Percentiles rank a stretch among this genome's conserved stretches.
Conservation (phyloP, 1,140 invertebrate species). For the Diorhabda carinulata region DNA sequence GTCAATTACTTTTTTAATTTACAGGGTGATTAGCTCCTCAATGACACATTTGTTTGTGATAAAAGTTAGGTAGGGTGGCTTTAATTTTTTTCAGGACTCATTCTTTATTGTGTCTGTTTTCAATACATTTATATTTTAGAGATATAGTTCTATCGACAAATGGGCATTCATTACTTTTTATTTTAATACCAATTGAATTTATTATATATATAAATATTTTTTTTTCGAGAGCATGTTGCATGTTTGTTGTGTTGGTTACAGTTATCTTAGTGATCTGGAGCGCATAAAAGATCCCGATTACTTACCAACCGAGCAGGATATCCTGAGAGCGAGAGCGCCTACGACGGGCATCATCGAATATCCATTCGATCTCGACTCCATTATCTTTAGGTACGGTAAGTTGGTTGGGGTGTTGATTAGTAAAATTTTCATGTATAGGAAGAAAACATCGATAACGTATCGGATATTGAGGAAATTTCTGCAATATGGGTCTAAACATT, state of each 20-base stretch:
- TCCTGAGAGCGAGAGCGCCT: slow-evolving; percentile 91
- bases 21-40: too few relatives aligned
- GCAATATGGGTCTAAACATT: too few relatives aligned
- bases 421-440: too few relatives aligned
- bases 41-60: too few relatives aligned
- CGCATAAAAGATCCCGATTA: slow-evolving; percentile 88
- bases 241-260: slow-evolving; percentile 42
- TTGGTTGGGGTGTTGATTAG: not conserved
- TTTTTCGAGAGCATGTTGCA: slow-evolving; percentile 16
- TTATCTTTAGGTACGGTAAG: slow-evolving; percentile 82
- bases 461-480: too few relatives aligned
- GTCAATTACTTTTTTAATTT: too few relatives aligned
- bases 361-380: slow-evolving; percentile 97
- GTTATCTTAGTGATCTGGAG: slow-evolving; percentile 83
- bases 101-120: too few relatives aligned
- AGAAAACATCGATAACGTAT: too few relatives aligned
- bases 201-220: not conserved
- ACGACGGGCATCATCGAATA: slow-evolving; percentile 98
- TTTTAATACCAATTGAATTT: not conserved
- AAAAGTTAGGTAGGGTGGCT: too few relatives aligned
- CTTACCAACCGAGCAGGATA: slow-evolving; percentile 95
- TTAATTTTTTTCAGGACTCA: too few relatives aligned
- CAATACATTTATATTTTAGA: too few relatives aligned
- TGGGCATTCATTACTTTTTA: not conserved
- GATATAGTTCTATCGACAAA: not conserved